phyloP scores from a whole-genome alignment of 64 coral and sea anemone genomes.

The Dendronephthya gigantea region DNA sequence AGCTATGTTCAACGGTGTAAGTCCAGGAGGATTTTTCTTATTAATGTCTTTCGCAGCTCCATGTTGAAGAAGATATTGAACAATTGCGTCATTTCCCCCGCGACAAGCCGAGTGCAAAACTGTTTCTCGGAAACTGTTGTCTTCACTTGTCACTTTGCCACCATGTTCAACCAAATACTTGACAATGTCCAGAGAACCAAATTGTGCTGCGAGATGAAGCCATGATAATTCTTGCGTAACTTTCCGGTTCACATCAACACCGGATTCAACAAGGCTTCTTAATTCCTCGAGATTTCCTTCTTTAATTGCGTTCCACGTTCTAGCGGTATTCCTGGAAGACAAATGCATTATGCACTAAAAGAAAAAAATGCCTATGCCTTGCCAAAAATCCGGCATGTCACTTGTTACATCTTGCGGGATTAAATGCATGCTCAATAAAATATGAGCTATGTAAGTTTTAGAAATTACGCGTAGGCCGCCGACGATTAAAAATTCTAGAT shows the following conservation, averaged over 20 bases:
- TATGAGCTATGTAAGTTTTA: too few relatives aligned
- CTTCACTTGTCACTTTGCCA: neutral
- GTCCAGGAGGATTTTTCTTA: neutral
- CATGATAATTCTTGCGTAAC: neutral
- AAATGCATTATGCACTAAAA: too few relatives aligned
- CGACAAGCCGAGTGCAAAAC: neutral
- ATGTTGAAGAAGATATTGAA: neutral
- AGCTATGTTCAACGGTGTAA: neutral
- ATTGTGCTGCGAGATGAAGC: neutral
- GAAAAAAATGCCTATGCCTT: too few relatives aligned
- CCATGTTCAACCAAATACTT: neutral
- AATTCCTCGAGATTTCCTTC: too few relatives aligned
- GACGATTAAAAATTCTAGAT: too few relatives aligned
- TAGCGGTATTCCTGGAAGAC: too few relatives aligned
- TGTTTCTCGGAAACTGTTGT: neutral
- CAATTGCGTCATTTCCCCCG: neutral
- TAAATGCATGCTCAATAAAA: too few relatives aligned
- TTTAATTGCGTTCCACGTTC: too few relatives aligned
- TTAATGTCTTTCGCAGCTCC: neutral
- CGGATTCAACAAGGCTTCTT: neutral
- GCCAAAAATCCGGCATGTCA: too few relatives aligned
- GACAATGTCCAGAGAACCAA: neutral
- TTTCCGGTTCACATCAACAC: neutral
- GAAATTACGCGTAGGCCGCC: too few relatives aligned
- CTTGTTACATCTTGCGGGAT: too few relatives aligned